These are phyloP conservation scores for Isichthys henryi DNA, from an alignment of 2,113 vertebrate genomes.

Conservation along the genomic window DNA sequence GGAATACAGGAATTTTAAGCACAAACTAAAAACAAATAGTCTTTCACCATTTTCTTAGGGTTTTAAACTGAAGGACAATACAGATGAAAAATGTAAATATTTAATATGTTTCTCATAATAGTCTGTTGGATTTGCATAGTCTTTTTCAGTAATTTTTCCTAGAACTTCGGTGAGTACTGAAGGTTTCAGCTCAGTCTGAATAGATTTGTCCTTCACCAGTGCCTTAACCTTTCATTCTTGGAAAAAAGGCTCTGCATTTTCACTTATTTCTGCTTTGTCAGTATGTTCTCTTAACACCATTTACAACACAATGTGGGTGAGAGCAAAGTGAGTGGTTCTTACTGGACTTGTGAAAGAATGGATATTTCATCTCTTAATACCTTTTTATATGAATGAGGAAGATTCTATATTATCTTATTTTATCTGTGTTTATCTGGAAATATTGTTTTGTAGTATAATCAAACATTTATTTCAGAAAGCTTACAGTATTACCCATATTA, in stretches of 20 bases:
- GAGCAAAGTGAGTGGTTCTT: neutral
- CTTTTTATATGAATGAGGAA: neutral
- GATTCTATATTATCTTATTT: neutral
- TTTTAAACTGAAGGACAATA: neutral
- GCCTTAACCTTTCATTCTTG: constrained; percentile 13
- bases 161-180: neutral
- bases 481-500: neutral
- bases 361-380: neutral
- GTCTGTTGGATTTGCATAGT: neutral
- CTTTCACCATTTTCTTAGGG: neutral
- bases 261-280: neutral
- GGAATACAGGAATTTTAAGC: neutral
- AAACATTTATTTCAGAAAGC: neutral
- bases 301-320: neutral
- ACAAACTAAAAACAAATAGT: neutral
- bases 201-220: constrained; percentile 20
- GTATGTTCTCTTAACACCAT: constrained; percentile 6
- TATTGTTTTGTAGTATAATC: neutral
- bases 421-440: neutral
- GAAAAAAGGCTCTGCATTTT: neutral
- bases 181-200: constrained; percentile 15
- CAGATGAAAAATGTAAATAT: neutral
- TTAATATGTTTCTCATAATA: neutral
- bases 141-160: neutral
- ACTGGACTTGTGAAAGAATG: neutral